phyloP scores from a whole-genome alignment of 2,888 invertebrate genomes.

The Netelia melanura region DNA sequence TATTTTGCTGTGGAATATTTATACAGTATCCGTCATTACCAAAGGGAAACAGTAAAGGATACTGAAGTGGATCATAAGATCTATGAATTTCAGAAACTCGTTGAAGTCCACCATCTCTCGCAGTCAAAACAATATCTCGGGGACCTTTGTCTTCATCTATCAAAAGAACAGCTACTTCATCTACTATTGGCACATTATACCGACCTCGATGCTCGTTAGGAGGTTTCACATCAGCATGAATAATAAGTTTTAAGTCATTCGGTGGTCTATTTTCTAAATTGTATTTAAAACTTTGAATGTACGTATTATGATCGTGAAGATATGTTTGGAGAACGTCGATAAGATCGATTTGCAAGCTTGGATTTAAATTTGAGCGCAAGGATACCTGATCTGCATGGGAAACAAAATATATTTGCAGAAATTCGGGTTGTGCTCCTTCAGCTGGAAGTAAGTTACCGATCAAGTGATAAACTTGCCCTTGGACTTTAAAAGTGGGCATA shows the following conservation, averaged over 20 bases:
- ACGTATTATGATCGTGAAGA: slow-evolving; percentile 54
- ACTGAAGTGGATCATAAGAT: slow-evolving; percentile 82
- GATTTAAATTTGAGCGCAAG: slow-evolving; percentile 64
- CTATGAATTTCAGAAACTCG: slow-evolving; percentile 27
- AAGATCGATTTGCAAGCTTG: slow-evolving; percentile 51
- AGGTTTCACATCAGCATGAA: neutral
- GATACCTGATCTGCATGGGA: slow-evolving; percentile 70
- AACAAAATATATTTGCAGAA: slow-evolving; percentile 77
- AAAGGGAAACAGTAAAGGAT: slow-evolving; percentile 78
- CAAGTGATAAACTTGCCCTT: slow-evolving; percentile 72
- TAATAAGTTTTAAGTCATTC: slow-evolving; percentile 11
- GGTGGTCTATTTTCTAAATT: neutral
- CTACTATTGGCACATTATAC: slow-evolving; percentile 12
- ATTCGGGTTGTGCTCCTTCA: slow-evolving; percentile 72
- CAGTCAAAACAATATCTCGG: neutral
- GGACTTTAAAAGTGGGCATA: slow-evolving; percentile 64
- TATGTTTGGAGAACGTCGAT: slow-evolving; percentile 50
- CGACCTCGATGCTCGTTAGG: slow-evolving; percentile 1
- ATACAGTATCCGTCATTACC: slow-evolving; percentile 76
- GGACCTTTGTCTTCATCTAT: slow-evolving; percentile 64
- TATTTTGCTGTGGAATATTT: slow-evolving; percentile 66
- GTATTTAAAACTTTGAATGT: slow-evolving; percentile 74
- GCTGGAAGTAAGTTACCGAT: slow-evolving; percentile 73
- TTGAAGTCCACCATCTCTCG: neutral
- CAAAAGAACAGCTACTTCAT: slow-evolving; percentile 14